A percentile compares a stretch with the other conserved stretches of the same genome.
phyloP scores from a whole-genome alignment of 1,140 invertebrate genomes.

The Drosophila paulistorum region DNA sequence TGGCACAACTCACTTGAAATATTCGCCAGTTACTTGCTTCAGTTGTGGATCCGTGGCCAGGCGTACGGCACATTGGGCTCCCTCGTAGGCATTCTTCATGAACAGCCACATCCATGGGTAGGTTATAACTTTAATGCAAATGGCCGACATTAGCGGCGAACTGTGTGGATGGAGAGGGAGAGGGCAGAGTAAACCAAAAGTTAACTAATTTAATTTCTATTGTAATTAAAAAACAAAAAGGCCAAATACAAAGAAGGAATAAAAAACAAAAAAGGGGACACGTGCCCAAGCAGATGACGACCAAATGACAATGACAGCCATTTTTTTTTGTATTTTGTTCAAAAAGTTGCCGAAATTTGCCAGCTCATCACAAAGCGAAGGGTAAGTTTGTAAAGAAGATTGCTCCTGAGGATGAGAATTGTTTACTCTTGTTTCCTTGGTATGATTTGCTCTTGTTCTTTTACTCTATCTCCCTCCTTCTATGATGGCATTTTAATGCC shows the following conservation, averaged over 20 bases:
- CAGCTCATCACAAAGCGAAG: conserved; percentile 22
- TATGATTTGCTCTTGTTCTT: background rate
- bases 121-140: conserved; percentile 84
- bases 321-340: conserved; percentile 2
- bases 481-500: background rate
- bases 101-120: conserved; percentile 88
- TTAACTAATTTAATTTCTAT: conserved; percentile 60
- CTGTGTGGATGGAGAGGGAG: conserved; percentile 42
- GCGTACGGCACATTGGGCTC: conserved; percentile 87
- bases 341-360: conserved; percentile 16
- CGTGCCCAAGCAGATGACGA: conserved; percentile 12
- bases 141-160: conserved; percentile 83
- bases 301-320: background rate
- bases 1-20: conserved; percentile 85
- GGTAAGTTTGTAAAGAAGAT: background rate
- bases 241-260: background rate
- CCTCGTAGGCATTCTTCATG: conserved; percentile 87
- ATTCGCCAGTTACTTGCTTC: conserved; percentile 85
- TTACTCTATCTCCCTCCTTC: background rate
- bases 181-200: conserved; percentile 38
- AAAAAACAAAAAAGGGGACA: background rate
- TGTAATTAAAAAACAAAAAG: conserved; percentile 41
- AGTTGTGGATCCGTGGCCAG: conserved; percentile 86
- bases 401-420: background rate
- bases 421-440: background rate